Base-by-base conservation (phyloP, 2,113 vertebrate genomes). In the Poeciliopsis occidentalis region DNA sequence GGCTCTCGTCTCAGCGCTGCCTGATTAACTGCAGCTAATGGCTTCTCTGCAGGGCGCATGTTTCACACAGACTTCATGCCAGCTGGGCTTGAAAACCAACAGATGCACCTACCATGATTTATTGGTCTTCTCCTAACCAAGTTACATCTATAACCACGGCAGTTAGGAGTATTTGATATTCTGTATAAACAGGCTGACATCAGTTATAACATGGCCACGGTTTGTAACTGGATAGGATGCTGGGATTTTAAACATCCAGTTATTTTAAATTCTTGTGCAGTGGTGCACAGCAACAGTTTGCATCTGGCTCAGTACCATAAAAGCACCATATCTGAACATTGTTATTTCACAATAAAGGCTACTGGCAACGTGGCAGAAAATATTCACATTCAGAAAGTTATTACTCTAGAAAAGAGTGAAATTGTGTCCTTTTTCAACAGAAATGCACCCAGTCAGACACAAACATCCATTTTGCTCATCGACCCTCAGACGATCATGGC, bases 401-500 rank as follows among this genome's bases (percentile, higher is more conserved):
- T 60, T 22, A 37, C 41, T 73, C 22, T 15, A 2, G 15, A 10
- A 65, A 57, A 72, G 32, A 77, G 41, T 39, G 75, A 32, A 64
- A 65, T 30, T 41, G n/a, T 70, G 19, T 65, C 29, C 37, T 7
- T 32, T 32, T 39, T 37, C 17, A 51, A 32, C 12, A 62, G 39
- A 78, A 60, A 81, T 64, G 8, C 29, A 57, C 39, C 60, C 79
- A 76, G 11, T 70, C 54, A 51, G 7, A 22, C n/a, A 29, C 60
- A 67, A 24, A 63, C n/a, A 54, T 63, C 17, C 12, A 17, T 31
- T 27, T 60, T 6, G 15, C 51, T 65, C 27, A 13, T 29, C 2
- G 12, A 1, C 12, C 8, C 65, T 88, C 91, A 95, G 63, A 95
- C 94, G 67, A 90, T 72, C 92, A 95, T 92, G 71, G 89, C 86